phyloP scores from a whole-genome alignment of 2,888 invertebrate species.

The Drosophila bunnanda region DNA sequence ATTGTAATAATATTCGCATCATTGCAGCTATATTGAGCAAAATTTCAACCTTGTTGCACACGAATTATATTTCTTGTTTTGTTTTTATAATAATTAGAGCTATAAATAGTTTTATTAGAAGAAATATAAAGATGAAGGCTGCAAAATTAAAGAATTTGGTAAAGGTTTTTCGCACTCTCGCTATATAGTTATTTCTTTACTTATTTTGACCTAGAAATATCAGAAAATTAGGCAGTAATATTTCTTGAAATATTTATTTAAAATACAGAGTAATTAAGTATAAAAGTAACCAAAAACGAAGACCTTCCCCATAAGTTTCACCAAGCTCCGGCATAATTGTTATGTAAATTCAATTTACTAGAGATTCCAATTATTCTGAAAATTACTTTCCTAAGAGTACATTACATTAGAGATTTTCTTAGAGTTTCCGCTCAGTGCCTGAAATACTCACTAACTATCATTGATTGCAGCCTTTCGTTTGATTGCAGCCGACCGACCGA shows the following conservation, averaged over 20 bases:
- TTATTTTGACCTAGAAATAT: neutral
- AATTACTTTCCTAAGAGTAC: too few relatives aligned
- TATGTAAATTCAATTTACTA: neutral
- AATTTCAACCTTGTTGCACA: neutral
- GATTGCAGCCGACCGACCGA: constrained; percentile 22
- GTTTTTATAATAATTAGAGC: neutral
- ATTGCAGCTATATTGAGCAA: neutral
- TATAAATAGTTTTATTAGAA: neutral
- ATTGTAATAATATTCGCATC: constrained; percentile 8
- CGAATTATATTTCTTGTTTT: neutral
- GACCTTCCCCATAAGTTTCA: neutral
- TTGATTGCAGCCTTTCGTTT: constrained; percentile 13
- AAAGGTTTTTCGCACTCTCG: neutral
- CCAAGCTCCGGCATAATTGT: neutral
- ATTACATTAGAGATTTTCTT: neutral
- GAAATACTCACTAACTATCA: constrained; percentile 1
- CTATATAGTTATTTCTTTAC: too few relatives aligned
- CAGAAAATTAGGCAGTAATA: neutral
- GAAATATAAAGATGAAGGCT: neutral
- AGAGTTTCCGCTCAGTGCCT: constrained; percentile 2
- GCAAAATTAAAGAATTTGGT: neutral
- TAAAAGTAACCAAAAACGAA: neutral
- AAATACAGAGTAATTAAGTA: neutral
- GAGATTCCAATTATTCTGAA: neutral
- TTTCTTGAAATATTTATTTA: too few relatives aligned